Evolutionary conservation across 53 echinoderm and acorn worm species (phyloP).

Genomic region (Crossaster papposus): DNA sequence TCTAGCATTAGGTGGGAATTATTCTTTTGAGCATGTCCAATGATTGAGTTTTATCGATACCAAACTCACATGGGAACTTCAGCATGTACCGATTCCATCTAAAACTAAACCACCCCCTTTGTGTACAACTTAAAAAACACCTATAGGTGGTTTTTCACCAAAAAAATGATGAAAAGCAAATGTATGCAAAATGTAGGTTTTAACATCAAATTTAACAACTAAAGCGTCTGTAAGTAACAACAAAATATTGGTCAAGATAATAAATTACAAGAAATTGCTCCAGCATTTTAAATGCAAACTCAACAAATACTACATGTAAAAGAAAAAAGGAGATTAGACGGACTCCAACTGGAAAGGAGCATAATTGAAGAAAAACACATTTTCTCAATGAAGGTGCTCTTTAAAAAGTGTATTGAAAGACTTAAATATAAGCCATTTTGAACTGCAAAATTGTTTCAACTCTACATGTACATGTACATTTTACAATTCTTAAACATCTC

Average conservation of each 20-base stretch:
- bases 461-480: too few species aligned
- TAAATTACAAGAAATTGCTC: constrained; percentile 5
- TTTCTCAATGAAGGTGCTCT: neutral
- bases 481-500: neutral
- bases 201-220: constrained; percentile 14
- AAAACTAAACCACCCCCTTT: too few species aligned
- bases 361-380: neutral
- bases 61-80: neutral
- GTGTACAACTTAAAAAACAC: too few species aligned
- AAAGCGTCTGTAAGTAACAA: constrained; percentile 5
- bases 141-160: too few species aligned
- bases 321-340: neutral
- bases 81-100: neutral
- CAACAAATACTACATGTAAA: constrained; percentile 4
- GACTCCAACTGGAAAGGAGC: neutral
- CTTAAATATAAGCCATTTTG: neutral
- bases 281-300: constrained; percentile 44
- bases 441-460: neutral
- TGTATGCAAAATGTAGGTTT: neutral
- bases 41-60: neutral
- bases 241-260: constrained; percentile 10
- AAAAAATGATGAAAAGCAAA: neutral
- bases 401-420: constrained; percentile 40
- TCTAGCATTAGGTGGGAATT: neutral
- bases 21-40: constrained; percentile 9